These are phyloP conservation scores for Apeira syringaria DNA, from an alignment of 2,888 invertebrate genomes.

Conservation along the genomic window DNA sequence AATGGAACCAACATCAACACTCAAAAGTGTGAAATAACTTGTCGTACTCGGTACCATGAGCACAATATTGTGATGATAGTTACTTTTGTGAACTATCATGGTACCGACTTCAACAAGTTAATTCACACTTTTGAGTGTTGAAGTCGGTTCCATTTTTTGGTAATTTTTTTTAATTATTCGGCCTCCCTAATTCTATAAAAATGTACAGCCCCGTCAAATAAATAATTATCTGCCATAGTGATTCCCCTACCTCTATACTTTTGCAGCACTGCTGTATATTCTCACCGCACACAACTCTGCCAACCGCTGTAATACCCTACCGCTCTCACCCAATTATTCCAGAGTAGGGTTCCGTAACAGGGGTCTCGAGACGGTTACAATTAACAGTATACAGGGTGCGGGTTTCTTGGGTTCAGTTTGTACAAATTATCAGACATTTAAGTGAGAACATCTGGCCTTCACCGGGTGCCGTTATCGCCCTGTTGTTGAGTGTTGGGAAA, in stretches of 20 bases:
- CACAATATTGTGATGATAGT: no score
- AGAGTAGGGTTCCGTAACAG: constrained; percentile 17
- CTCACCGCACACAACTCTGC: not conserved
- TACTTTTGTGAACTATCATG: no score
- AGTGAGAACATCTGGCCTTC: constrained; percentile 44
- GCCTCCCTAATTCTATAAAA: no score
- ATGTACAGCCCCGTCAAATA: no score
- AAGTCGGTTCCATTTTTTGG: no score
- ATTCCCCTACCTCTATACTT: not conserved
- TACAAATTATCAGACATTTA: constrained; percentile 40
- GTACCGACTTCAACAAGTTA: no score
- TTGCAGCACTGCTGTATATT: not conserved
- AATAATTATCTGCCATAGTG: no score
- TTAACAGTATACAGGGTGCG: constrained; percentile 22
- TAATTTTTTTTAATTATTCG: no score
- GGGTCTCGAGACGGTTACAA: constrained; percentile 20
- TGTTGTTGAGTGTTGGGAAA: constrained; percentile 24
- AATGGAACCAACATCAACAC: no score
- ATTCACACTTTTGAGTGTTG: no score
- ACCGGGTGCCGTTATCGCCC: constrained; percentile 38
- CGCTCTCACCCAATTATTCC: constrained; percentile 16
- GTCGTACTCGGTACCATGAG: no score
- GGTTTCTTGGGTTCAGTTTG: constrained; percentile 29
- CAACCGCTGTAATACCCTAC: constrained; percentile 1
- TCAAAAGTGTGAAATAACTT: no score